Conservation (phyloP, 2,888 invertebrate genomes). For the Thereva nobilitata region DNA sequence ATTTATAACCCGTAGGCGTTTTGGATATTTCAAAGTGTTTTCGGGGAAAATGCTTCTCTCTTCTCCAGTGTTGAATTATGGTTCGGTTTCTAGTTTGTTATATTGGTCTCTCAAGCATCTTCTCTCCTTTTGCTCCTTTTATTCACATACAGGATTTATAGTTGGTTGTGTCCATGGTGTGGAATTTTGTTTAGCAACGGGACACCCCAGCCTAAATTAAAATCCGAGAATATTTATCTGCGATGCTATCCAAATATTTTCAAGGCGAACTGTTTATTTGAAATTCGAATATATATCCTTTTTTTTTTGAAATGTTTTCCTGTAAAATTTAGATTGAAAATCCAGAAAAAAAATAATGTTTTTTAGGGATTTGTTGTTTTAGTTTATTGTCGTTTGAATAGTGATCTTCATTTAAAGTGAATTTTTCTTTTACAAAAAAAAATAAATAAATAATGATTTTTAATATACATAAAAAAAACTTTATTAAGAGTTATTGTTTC, state of each 20-base stretch:
- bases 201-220: conserved; percentile 22
- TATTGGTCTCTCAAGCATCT: conserved; percentile 10
- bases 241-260: conserved; percentile 26
- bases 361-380: too few species aligned
- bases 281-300: conserved; percentile 12
- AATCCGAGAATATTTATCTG: conserved; percentile 20
- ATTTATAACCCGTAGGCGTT: conserved; percentile 27
- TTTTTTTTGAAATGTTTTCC: too few species aligned
- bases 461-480: too few species aligned
- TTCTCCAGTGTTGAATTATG: conserved; percentile 17
- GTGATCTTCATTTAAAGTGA: too few species aligned
- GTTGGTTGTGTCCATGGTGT: conserved; percentile 1
- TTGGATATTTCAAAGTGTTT: conserved; percentile 22
- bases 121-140: conserved; percentile 5
- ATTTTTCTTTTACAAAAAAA: too few species aligned
- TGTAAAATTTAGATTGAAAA: too few species aligned
- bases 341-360: too few species aligned
- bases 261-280: conserved; percentile 13
- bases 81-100: conserved; percentile 21
- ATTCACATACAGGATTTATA: conserved; percentile 9
- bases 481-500: too few species aligned
- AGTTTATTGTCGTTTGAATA: too few species aligned
- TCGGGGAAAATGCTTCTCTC: background rate
- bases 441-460: too few species aligned
- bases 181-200: background rate